Conservation (phyloP, 2,797 vertebrate species). For the Geotrypetes seraphini region DNA sequence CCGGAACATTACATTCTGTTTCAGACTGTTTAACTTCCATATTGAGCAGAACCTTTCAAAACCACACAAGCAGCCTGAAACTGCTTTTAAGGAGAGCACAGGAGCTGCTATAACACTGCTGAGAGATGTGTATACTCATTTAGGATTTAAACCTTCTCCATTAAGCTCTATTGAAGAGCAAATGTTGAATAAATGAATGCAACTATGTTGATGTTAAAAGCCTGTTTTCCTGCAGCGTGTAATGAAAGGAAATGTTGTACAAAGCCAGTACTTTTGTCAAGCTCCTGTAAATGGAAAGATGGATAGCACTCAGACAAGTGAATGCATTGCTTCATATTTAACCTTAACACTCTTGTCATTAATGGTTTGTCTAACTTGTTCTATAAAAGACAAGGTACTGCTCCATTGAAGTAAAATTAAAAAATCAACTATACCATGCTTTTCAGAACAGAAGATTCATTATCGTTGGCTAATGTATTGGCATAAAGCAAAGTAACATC, state of each 20-base stretch:
- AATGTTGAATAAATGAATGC: conserved; percentile 78
- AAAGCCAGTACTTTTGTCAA: conserved; percentile 94
- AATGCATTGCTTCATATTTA: conserved; percentile 85
- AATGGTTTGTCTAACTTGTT: conserved; percentile 83
- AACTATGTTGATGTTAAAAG: conserved; percentile 95
- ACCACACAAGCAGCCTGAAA: conserved; percentile 39
- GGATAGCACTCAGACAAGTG: conserved; percentile 83
- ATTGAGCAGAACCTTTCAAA: conserved; percentile 53
- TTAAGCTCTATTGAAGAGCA: conserved; percentile 82
- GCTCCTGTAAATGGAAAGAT: conserved; percentile 96
- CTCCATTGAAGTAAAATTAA: conserved; percentile 94
- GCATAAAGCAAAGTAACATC: conserved; percentile 97
- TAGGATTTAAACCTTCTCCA: conserved; percentile 78
- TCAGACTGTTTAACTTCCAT: conserved; percentile 45
- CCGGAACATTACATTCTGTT: conserved; percentile 42
- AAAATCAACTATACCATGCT: conserved; percentile 94
- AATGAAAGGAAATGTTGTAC: conserved; percentile 91
- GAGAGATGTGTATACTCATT: conserved; percentile 70
- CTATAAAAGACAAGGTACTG: conserved; percentile 82
- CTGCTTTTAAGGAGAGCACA: conserved; percentile 59
- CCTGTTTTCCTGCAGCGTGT: conserved; percentile 69
- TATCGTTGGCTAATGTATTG: conserved; percentile 94
- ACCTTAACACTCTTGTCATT: conserved; percentile 88
- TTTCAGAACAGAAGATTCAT: conserved; percentile 96
- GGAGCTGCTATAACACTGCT: conserved; percentile 53